Base-by-base conservation (phyloP, 2,113 vertebrate genomes). In the Epinephelus moara region DNA sequence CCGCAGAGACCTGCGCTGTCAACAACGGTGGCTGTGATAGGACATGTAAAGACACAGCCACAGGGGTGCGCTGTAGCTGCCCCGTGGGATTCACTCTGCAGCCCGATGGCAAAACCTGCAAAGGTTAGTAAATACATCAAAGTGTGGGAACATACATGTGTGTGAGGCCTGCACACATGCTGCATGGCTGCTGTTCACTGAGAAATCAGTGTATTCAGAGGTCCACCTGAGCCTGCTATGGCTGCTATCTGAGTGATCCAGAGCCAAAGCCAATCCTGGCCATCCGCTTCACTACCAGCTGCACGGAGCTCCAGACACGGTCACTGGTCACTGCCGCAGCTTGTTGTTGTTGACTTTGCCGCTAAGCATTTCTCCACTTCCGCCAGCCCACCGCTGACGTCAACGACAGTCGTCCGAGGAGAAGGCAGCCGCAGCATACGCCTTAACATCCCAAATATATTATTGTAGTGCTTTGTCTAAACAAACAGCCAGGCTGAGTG, bases 1-100 rank as follows among this genome's bases (percentile, higher is more conserved):
- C 91, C 91, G 61, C 80, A 99, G 98, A 99, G 95, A 99, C 98
- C 13, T 99, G 98, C 62, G 98, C 98, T 0, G 98, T 99, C 40
- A 99, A 99, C 91, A 99, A 99, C 0, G 98, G 98, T 69, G 98
- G 98, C 86, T 99, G 98, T 6, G 98, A 99, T 93, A 95, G 97
- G 88, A 99, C 98, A 0, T 99, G 98, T 90, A 99, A 99, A 91
- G 98, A 99, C 92, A 99, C 98, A 0, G 98, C 98, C 68, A 99
- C 98, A 0, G 98, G 98, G 42, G 98, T 99, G 15, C 96, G 98
- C 19, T 99, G 98, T 93, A 99, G 98, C 94, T 99, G 98, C 93
- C 98, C 98, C 0, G 98, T 98, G 42, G 98, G 98, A 85, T 99
- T 99, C 92, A 99, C 97, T 7, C 95, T 99, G 80, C 98, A 99